Base-by-base conservation (phyloP, 2,888 invertebrate species). In the Lysandra coridon region DNA sequence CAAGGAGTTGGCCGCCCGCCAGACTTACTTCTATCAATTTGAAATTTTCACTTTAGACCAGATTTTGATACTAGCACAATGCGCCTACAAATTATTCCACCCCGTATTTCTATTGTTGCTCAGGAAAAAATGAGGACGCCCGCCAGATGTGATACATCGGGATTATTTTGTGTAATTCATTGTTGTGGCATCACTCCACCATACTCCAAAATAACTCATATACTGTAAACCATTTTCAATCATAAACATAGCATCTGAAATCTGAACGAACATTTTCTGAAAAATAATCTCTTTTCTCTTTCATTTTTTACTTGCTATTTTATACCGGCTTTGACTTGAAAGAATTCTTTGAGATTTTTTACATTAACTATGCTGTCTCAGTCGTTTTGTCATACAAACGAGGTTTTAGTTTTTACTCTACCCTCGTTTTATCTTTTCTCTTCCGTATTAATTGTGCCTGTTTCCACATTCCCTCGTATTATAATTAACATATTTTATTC, bases 21-120 rank as follows among this genome's bases (percentile, higher is more conserved):
- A 90, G 85, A 83, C 83, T 79, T 79, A 79, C 75, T 85, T 85
- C 85, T 88, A 86, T 87, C 87, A 88, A 87, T 88, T 88, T 88
- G 87, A 85, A 87, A 87, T 85, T 85, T 82, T 82, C 82, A 82
- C 82, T 82, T 82, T 79, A 80, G 60, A 62, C 79, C 79, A 79
- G 74, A 79, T 76, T 76, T 76, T 76, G 53, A 76, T 76, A 79
- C 79, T 33, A 79, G 74, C 75, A 79, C 79, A 79, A 79, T 79
- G 75, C 62, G 75, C 33, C 62, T 75, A 62, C 60, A 40, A 60
- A 75, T 74, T 75, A 79, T 76, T 76, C 14, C 17, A 69, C 44
- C 75, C 49, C n/a, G 75, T 75, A 23, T 75, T 75, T 75, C 75
- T 23, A 75, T 75, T 75, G 75, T 75, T 75, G 44, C 17, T 30